phyloP scores from a whole-genome alignment of 2,888 invertebrate species.

The Chrysolina americana region DNA sequence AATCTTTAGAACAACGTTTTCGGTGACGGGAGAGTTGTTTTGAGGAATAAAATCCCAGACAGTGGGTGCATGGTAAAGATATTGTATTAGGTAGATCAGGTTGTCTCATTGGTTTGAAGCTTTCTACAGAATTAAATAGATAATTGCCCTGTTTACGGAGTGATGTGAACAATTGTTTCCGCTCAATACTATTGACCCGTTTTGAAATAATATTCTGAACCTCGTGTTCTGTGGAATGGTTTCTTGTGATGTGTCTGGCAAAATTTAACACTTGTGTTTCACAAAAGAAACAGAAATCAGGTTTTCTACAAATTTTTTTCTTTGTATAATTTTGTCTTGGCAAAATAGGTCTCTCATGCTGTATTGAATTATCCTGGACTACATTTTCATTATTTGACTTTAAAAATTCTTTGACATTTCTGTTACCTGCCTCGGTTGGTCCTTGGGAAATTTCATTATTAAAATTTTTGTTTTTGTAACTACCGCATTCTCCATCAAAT shows the following conservation, averaged over 20 bases:
- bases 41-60: conserved; percentile 53
- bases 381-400: background rate
- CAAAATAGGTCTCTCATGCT: background rate
- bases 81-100: conserved; percentile 6
- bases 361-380: background rate
- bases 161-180: conserved; percentile 22
- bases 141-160: conserved; percentile 49
- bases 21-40: conserved; percentile 52
- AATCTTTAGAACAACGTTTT: conserved; percentile 43
- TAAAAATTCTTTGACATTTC: background rate
- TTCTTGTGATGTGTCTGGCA: conserved; percentile 33
- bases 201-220: conserved; percentile 36
- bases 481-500: background rate
- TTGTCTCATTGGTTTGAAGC: conserved; percentile 42
- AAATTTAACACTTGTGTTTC: conserved; percentile 35
- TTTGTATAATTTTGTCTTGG: no score
- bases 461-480: background rate
- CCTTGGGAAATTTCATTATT: background rate
- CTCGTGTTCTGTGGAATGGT: conserved; percentile 32
- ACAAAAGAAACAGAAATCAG: conserved; percentile 33
- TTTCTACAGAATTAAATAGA: conserved; percentile 31
- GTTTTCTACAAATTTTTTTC: conserved; percentile 10
- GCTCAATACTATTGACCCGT: conserved; percentile 6
- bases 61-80: conserved; percentile 48
- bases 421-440: background rate